phyloP scores from a whole-genome alignment of 2,113 vertebrate genomes.

The Monarcha castaneiventris region DNA sequence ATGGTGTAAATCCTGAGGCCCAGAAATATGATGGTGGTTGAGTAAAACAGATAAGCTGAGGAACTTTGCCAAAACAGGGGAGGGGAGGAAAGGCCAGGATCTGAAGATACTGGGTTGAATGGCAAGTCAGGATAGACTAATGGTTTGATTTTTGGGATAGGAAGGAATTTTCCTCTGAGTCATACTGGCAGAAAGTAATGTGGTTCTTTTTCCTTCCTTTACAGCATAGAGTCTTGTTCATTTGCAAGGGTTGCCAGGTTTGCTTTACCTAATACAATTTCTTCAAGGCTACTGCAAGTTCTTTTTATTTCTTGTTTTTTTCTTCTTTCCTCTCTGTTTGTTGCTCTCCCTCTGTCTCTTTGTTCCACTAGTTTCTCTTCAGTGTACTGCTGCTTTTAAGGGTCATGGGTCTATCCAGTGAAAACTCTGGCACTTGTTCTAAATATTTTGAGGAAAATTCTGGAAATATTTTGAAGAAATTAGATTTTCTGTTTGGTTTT shows the following conservation, averaged over 20 bases:
- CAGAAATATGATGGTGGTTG: fast-evolving
- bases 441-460: not conserved
- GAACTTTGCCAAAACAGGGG: not conserved
- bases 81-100: not conserved
- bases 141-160: not conserved
- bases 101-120: not conserved
- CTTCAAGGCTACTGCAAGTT: not conserved
- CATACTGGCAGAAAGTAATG: not conserved
- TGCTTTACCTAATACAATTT: not conserved
- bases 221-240: not conserved
- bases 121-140: not conserved
- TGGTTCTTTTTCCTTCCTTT: not conserved
- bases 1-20: not conserved
- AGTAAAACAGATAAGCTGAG: not conserved
- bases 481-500: not conserved
- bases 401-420: not conserved
- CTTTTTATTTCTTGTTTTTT: not conserved
- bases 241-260: not conserved
- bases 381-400: not conserved
- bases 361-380: not conserved
- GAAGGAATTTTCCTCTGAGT: conserved; percentile 48
- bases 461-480: not conserved
- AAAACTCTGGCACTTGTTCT: not conserved
- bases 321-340: not conserved
- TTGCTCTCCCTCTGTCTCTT: fast-evolving